A percentile compares a stretch with the other conserved stretches of the same genome.
Evolutionary conservation across 1,140 invertebrate species (phyloP).

Genomic region (Penaeus japonicus): DNA sequence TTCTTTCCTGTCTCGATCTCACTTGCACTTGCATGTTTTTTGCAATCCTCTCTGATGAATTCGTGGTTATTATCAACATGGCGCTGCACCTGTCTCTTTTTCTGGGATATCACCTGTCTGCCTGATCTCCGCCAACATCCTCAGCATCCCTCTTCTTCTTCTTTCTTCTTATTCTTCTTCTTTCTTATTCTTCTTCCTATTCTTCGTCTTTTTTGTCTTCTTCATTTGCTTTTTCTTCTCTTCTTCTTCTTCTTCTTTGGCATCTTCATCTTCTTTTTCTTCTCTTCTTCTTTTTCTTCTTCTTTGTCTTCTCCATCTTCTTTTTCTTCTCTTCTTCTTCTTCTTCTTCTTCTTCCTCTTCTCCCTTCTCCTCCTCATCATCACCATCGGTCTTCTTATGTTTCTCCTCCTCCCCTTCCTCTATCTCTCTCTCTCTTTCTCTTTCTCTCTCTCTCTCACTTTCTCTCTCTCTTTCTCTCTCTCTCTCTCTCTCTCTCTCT

Average conservation of each 20-base stretch:
- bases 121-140: too few species aligned
- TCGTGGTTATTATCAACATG: too few species aligned
- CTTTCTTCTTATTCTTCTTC: not conserved
- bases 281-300: too few species aligned
- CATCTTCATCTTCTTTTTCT: too few species aligned
- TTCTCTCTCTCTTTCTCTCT: not conserved
- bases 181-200: not conserved
- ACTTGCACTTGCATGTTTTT: too few species aligned
- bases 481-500: not conserved
- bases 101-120: too few species aligned
- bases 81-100: too few species aligned
- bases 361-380: too few species aligned
- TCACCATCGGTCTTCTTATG: not conserved
- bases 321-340: not conserved
- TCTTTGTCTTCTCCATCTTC: not conserved
- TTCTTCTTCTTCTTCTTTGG: too few species aligned
- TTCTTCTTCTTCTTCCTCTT: not conserved
- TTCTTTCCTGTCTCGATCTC: too few species aligned
- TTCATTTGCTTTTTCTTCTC: not conserved
- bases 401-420: conserved; percentile 2
- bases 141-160: not conserved
- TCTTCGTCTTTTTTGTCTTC: not conserved
- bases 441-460: not conserved
- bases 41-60: too few species aligned
- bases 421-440: not conserved